Percentiles rank a stretch among this genome's conserved stretches.
Evolutionary conservation across 1,140 invertebrate genomes (phyloP).

Genomic region (Zaprionus kolodkinae): DNA sequence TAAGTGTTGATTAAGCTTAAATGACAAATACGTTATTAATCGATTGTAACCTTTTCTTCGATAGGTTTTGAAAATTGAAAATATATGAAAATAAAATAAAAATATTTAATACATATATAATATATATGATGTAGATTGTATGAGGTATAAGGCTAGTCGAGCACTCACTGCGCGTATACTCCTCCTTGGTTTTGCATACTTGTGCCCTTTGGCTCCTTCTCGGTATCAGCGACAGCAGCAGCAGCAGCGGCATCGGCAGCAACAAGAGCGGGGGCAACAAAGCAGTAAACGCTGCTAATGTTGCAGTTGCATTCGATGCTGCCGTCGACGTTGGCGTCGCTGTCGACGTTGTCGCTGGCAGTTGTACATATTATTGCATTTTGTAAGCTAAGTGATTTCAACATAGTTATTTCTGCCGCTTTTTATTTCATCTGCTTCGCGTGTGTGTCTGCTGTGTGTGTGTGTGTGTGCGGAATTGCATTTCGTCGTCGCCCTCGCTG

Average conservation of each 20-base stretch:
- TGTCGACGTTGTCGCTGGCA: conserved; percentile 17
- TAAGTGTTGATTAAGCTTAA: background rate
- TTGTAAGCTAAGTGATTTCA: conserved; percentile 71
- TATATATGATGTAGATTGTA: background rate
- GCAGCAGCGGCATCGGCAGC: conserved; percentile 11
- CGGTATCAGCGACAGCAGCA: conserved; percentile 37
- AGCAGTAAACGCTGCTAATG: conserved; percentile 70
- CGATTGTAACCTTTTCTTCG: background rate
- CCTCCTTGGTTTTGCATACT: conserved; percentile 54
- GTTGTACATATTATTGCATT: conserved; percentile 63
- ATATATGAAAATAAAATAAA: background rate
- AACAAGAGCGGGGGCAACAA: conserved; percentile 33
- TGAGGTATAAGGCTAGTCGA: background rate
- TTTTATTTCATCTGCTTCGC: conserved; percentile 47
- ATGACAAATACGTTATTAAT: background rate
- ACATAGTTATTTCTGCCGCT: conserved; percentile 63
- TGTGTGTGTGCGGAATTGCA: conserved; percentile 8
- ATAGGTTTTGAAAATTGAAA: background rate
- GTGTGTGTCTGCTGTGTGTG: background rate
- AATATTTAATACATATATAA: background rate
- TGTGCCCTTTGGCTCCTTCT: conserved; percentile 65
- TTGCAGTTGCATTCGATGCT: conserved; percentile 42
- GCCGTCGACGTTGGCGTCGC: conserved; percentile 9
- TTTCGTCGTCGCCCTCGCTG: conserved; percentile 19
- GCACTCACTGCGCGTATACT: background rate